Evolutionary conservation across 1,140 invertebrate genomes (phyloP).

Genomic region (Nasonia vitripennis): DNA sequence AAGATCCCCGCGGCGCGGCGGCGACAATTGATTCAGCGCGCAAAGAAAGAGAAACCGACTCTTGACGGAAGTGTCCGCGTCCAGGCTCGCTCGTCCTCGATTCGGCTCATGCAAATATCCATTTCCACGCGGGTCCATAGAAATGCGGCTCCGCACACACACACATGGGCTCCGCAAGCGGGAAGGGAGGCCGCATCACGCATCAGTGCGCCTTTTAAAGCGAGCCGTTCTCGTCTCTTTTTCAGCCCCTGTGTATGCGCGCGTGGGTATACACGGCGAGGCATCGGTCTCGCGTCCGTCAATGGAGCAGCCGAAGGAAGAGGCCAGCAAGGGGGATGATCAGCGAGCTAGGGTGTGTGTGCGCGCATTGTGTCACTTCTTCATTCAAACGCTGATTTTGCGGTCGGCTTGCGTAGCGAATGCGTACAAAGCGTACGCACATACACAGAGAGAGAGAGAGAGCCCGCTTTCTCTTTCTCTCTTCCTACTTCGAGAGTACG

Average conservation of each 20-base stretch:
- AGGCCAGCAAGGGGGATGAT: slow-evolving; percentile 53
- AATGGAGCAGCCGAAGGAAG: slow-evolving; percentile 17
- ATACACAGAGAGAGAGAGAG: background rate
- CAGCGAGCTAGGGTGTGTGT: slow-evolving; percentile 39
- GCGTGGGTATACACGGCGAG: background rate
- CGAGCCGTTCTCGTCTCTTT: slow-evolving; percentile 60
- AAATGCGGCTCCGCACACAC: background rate
- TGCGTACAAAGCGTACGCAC: slow-evolving; percentile 38
- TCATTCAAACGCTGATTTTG: slow-evolving; percentile 71
- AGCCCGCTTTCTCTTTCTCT: background rate
- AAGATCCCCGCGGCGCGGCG: background rate
- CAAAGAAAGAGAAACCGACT: slow-evolving; percentile 51
- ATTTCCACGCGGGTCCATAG: slow-evolving; percentile 50
- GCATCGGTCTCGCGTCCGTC: background rate
- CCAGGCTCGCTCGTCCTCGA: slow-evolving; percentile 37
- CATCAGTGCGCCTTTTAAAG: slow-evolving; percentile 68
- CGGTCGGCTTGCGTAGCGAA: slow-evolving; percentile 71
- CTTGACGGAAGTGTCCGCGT: slow-evolving; percentile 52
- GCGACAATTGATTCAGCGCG: slow-evolving; percentile 42
- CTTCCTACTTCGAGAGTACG: background rate
- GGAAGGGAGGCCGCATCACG: slow-evolving; percentile 55
- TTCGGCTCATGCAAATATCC: slow-evolving; percentile 66
- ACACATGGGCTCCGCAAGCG: background rate
- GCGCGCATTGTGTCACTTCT: slow-evolving; percentile 69
- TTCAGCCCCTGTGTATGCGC: slow-evolving; percentile 25